Evolutionary conservation across 2,888 invertebrate genomes (phyloP).

Genomic region (Trisateles emortualis): DNA sequence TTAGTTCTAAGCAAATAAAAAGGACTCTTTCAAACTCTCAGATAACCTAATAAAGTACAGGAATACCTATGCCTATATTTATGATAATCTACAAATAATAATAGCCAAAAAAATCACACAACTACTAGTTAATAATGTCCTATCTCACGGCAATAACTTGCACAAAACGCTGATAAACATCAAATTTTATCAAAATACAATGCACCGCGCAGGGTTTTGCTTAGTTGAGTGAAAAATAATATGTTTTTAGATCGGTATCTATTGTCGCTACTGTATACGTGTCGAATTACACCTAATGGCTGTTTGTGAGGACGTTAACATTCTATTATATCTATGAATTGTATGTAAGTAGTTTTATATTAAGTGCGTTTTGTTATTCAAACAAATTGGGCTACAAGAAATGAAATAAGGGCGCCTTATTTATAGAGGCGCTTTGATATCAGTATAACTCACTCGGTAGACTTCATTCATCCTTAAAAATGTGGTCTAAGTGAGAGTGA

Average conservation of each 20-base stretch:
- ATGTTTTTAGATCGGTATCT: constrained; percentile 79
- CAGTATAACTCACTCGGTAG: no score
- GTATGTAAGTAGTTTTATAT: constrained; percentile 17
- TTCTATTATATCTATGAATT: constrained; percentile 33
- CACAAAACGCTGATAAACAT: constrained; percentile 58
- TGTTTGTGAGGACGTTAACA: constrained; percentile 42
- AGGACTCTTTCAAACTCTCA: no score
- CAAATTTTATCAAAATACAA: constrained; percentile 37
- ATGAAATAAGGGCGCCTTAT: not conserved
- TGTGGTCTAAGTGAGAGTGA: no score
- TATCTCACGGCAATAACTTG: constrained; percentile 68
- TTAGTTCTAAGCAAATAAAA: no score
- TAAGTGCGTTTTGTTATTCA: constrained; percentile 12
- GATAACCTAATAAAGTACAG: no score
- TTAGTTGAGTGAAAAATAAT: constrained; percentile 83
- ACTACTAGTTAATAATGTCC: constrained; percentile 16
- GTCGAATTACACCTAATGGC: constrained; percentile 62
- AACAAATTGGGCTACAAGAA: constrained; percentile 7
- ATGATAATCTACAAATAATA: not conserved
- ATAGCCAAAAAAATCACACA: constrained; percentile 15
- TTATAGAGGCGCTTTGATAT: not conserved
- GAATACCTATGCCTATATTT: not conserved
- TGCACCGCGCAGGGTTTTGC: constrained; percentile 50
- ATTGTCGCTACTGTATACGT: constrained; percentile 61
- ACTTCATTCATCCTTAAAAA: no score